Percentiles rank a stretch among this genome's conserved stretches.
These are phyloP conservation scores for Porites cylindrica DNA, from an alignment of 92 coral and sea anemone species.

Conservation along the genomic window DNA sequence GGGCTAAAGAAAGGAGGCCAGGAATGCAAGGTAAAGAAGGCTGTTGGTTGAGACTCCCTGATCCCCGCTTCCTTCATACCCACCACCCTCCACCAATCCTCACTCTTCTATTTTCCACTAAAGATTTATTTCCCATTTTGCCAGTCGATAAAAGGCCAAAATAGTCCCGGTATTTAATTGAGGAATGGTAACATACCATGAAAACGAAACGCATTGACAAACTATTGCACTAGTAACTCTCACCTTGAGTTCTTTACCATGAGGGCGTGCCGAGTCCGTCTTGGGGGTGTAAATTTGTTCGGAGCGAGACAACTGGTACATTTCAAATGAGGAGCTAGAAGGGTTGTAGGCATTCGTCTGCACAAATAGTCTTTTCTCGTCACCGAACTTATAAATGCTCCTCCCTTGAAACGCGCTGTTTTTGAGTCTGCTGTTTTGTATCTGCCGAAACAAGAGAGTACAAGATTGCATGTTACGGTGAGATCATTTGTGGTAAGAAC, in stretches of 20 bases:
- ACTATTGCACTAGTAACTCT: background rate
- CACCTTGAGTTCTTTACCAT: constrained; percentile 8
- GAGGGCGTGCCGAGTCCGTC: background rate
- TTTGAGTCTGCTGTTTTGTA: constrained; percentile 28
- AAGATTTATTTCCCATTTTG: no score
- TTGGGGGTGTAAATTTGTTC: background rate
- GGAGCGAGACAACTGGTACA: background rate
- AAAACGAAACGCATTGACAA: background rate
- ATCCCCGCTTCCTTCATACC: no score
- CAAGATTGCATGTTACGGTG: background rate
- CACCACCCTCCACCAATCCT: no score
- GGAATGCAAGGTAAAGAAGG: no score
- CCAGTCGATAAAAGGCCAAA: no score
- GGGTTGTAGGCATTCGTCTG: constrained; percentile 16
- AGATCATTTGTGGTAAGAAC: background rate
- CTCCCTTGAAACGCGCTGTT: background rate
- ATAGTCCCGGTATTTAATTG: no score
- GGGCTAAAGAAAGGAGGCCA: no score
- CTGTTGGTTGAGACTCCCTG: no score
- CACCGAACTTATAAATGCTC: background rate
- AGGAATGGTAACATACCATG: no score
- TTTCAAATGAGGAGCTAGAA: background rate
- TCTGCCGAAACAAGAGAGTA: background rate
- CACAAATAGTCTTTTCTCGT: background rate
- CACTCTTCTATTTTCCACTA: no score